These are phyloP conservation scores for Alexandromys fortis DNA, from an alignment of 2,113 vertebrate species.

Conservation along the genomic window DNA sequence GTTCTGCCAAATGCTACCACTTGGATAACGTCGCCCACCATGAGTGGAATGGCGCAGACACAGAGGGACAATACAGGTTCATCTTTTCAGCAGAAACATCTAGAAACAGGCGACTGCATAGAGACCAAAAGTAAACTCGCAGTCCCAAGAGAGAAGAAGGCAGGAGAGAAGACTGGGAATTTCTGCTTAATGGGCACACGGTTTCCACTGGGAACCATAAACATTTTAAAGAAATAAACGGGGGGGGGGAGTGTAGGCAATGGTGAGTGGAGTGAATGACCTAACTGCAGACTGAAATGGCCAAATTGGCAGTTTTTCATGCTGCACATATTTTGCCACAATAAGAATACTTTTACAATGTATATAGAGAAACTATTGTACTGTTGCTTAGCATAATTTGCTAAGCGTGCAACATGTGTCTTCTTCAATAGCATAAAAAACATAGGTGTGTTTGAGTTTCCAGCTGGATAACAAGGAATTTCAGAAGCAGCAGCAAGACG, in stretches of 20 bases:
- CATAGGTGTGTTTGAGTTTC: not conserved
- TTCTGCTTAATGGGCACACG: not conserved
- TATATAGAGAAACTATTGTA: not conserved
- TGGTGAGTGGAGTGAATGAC: not conserved
- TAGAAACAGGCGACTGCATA: not conserved
- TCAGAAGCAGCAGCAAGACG: not conserved
- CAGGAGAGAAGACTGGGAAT: accelerated
- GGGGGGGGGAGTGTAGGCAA: not conserved
- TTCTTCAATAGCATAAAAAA: conserved; percentile 18
- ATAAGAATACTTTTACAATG: not conserved
- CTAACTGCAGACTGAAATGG: not conserved
- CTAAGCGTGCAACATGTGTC: not conserved
- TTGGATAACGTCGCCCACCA: not conserved
- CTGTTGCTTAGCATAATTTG: conserved; percentile 11
- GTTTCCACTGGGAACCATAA: not conserved
- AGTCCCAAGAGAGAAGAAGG: not conserved
- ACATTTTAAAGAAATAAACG: not conserved
- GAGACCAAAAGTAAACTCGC: not conserved
- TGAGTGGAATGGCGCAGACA: not conserved
- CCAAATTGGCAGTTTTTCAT: not conserved
- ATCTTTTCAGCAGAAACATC: not conserved
- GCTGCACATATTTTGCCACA: not conserved
- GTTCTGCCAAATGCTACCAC: not conserved
- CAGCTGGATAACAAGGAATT: not conserved
- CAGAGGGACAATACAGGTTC: not conserved